Evolutionary conservation across 1,140 invertebrate genomes (phyloP), one percentile per base, ranked within the genome.

Genomic region (Drosophila malerkotliana): DNA sequence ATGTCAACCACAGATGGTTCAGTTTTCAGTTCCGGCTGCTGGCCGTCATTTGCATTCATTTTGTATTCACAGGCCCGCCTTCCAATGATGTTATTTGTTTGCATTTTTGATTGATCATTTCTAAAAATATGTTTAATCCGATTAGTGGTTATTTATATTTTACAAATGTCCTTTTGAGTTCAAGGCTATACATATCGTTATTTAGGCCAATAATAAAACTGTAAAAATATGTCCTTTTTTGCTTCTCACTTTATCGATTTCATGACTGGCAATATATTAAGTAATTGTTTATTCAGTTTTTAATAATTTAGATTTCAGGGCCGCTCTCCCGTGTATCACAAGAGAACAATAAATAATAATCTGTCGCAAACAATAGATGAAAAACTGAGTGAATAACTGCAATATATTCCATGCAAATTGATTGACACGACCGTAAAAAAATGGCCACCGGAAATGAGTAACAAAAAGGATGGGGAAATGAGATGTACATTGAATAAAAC

Each of bases 21-120:
- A 45, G 21, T 55, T 74, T 61, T 49, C 41, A 45, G 21, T 55
- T 74, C 37, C 68, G 68, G 62, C 28, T 66, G 61, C 37, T 39
- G 53, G 18, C 26, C 57, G 54, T 77, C 61, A 72, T 60, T 49
- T 47, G 28, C 69, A 64, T 69, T 53, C 21, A 6, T 45, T 14
- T 8, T 15, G 51, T 37, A 44, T 58, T 49, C 53, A 28, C 21
- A 1, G 51, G 8, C 24, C 4, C 14, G 12, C 48, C 24, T 57
- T 39, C 32, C 24, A 24, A 39, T 44, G 45, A 44, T 37, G 53
- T 41, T 71, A 72, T 72, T 71, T 58, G 34, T 59, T 47, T 41
- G 68, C 21, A 67, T 53, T 51, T 71, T 83, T 79, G 79, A 83
- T 83, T 64, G 79, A 84, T 83, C 60, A 63, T 72, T 44, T 71